phyloP scores from a whole-genome alignment of 1,140 invertebrate species.

The Lepidurus apus region DNA sequence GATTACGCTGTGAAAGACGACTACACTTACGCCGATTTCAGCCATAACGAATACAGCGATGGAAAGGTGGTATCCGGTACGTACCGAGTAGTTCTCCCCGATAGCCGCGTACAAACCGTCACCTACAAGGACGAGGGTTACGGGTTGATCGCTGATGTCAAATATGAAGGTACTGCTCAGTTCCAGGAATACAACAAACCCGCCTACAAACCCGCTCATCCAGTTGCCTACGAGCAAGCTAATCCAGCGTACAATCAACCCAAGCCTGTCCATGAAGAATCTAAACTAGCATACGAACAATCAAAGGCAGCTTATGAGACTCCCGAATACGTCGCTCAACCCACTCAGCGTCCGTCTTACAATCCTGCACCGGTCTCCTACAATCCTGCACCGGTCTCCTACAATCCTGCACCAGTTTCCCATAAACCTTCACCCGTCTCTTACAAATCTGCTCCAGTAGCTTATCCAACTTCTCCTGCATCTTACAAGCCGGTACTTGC shows the following conservation, averaged over 20 bases:
- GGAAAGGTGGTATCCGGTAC: no score
- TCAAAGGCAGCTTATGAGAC: neutral
- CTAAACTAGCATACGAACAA: neutral
- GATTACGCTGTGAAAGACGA: slow-evolving; percentile 36
- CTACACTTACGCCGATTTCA: slow-evolving; percentile 36
- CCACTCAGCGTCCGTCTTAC: neutral
- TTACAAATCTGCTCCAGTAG: no score
- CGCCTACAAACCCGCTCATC: slow-evolving; percentile 29
- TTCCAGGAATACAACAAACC: slow-evolving; percentile 47
- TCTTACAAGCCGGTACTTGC: no score
- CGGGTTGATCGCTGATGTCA: slow-evolving; percentile 25
- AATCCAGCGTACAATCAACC: no score
- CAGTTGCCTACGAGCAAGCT: no score
- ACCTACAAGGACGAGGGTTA: slow-evolving; percentile 34
- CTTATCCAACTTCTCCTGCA: no score
- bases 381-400: neutral
- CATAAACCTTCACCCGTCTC: no score
- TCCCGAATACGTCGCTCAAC: slow-evolving; percentile 7
- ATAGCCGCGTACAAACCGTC: slow-evolving; percentile 35
- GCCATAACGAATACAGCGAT: no score
- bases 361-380: neutral
- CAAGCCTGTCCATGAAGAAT: neutral
- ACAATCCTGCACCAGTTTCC: neutral
- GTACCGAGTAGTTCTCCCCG: no score
- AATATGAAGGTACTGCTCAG: slow-evolving; percentile 56